Evolutionary conservation across 2,113 vertebrate species (phyloP), one percentile per base, ranked within the genome.

Genomic region (Zosterops lateralis): DNA sequence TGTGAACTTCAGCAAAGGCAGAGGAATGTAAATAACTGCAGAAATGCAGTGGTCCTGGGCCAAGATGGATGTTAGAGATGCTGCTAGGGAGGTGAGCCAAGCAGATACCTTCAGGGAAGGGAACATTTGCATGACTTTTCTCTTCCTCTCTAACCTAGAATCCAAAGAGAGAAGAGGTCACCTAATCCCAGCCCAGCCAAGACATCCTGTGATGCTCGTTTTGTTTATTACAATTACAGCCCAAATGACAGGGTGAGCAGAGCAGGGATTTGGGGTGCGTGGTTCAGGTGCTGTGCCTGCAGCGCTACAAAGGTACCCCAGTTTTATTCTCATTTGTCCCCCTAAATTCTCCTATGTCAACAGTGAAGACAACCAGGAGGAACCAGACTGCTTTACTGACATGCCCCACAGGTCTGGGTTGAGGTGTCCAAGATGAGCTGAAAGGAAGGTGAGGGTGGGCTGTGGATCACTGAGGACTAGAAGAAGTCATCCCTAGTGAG

Each of bases 1-100:
- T 54, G 53, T 28, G 72, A 70, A 61, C 51, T 84, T 89, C 91
- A 58, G 89, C 51, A 81, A 77, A 76, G 50, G 68, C 68, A 84
- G 54, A 94, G 38, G 87, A 95, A 93, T 94, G 92, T 92, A 94
- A 96, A 94, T 91, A 95, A 74, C 78, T 90, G 82, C 57, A 93
- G 78, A 91, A 90, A 85, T 48, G 24, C 54, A 65, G 65, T 61
- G 71, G 81, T 95, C 29, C 0, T 7, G 12, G 67, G 82, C 78
- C 84, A 75, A 54, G 14, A 31, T 89, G 70, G 70, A 74, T 64
- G 66, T 72, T 44, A 75, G 65, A 0, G 1, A 61, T 70, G 74
- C 62, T 79, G 45, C 65, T 1, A 3, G 58, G 31, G 50, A 90
- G 50, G 38, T 40, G 45, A 75, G 71, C 66, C 85, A 73, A 78